Evolutionary conservation across 2,113 vertebrate genomes (phyloP).

Genomic region (Scophthalmus maximus): DNA sequence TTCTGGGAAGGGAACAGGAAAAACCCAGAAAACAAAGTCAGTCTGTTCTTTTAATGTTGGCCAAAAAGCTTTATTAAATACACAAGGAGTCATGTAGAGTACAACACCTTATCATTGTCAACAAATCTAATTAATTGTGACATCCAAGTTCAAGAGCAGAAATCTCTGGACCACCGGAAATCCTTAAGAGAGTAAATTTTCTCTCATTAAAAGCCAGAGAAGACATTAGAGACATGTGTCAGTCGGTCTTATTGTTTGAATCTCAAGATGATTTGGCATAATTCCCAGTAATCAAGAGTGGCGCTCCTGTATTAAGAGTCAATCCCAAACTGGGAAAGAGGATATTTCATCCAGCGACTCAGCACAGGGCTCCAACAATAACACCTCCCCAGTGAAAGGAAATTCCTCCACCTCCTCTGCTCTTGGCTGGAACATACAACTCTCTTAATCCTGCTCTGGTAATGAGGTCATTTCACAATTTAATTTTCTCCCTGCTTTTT

Average conservation of each 20-base stretch:
- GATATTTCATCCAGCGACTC: conserved; percentile 79
- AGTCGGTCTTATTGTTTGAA: conserved; percentile 27
- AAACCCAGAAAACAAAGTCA: background rate
- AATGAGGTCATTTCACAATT: conserved; percentile 85
- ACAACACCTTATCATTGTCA: conserved; percentile 20
- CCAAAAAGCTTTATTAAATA: conserved; percentile 19
- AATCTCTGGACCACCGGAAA: conserved; percentile 12
- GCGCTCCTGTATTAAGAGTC: conserved; percentile 73
- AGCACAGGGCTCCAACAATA: conserved; percentile 87
- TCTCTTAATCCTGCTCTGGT: conserved; percentile 80
- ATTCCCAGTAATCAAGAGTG: conserved; percentile 73
- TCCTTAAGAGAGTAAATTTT: background rate
- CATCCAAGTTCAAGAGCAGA: conserved; percentile 11
- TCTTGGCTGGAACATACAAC: conserved; percentile 79
- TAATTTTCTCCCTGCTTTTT: conserved; percentile 80
- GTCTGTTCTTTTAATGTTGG: background rate
- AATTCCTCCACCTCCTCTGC: conserved; percentile 83
- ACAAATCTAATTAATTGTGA: conserved; percentile 18
- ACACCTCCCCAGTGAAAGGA: conserved; percentile 86
- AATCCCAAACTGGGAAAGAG: conserved; percentile 73
- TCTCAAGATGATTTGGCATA: conserved; percentile 69
- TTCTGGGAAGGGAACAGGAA: conserved; percentile 15
- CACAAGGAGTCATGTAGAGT: conserved; percentile 11
- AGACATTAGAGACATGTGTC: background rate
- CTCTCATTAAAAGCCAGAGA: conserved; percentile 11